Evolutionary conservation across 2,888 invertebrate genomes (phyloP).

Genomic region (Acleris holmiana): DNA sequence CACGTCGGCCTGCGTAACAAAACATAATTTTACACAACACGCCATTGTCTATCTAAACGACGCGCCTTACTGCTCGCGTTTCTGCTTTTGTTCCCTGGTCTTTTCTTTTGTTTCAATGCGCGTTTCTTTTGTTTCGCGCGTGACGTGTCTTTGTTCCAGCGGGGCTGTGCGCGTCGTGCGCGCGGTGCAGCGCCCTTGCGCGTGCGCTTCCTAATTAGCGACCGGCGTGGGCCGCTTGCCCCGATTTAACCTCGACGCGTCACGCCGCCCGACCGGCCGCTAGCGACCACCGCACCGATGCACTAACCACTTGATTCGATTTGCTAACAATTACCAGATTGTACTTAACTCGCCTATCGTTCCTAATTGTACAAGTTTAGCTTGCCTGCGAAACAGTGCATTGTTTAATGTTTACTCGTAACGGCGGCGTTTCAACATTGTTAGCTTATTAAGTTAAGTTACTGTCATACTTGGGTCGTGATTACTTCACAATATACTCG

Average conservation of each 20-base stretch:
- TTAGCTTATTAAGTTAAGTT: not conserved
- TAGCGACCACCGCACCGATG: conserved; percentile 20
- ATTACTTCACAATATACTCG: not conserved
- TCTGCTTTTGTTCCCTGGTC: conserved; percentile 62
- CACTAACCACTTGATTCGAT: conserved; percentile 32
- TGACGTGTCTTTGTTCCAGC: conserved; percentile 59
- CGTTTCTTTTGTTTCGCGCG: conserved; percentile 58
- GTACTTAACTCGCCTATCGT: not conserved
- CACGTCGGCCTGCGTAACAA: conserved; percentile 57
- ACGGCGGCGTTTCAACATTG: not conserved
- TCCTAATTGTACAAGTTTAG: not conserved
- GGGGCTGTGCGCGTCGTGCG: conserved; percentile 52
- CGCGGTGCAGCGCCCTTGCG: conserved; percentile 74
- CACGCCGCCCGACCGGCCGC: conserved; percentile 53
- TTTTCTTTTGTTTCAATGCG: conserved; percentile 52
- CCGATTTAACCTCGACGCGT: conserved; percentile 74
- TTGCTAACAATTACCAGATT: conserved; percentile 13
- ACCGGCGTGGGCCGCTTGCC: conserved; percentile 66
- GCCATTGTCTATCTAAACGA: conserved; percentile 66
- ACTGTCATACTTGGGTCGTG: not conserved
- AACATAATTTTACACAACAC: conserved; percentile 63
- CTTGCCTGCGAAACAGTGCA: not conserved
- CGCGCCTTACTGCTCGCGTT: conserved; percentile 50
- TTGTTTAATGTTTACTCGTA: not conserved
- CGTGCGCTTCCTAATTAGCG: conserved; percentile 80